These are phyloP conservation scores for Hippocampus kuda DNA, from an alignment of 2,797 vertebrate species.

Conservation along the genomic window DNA sequence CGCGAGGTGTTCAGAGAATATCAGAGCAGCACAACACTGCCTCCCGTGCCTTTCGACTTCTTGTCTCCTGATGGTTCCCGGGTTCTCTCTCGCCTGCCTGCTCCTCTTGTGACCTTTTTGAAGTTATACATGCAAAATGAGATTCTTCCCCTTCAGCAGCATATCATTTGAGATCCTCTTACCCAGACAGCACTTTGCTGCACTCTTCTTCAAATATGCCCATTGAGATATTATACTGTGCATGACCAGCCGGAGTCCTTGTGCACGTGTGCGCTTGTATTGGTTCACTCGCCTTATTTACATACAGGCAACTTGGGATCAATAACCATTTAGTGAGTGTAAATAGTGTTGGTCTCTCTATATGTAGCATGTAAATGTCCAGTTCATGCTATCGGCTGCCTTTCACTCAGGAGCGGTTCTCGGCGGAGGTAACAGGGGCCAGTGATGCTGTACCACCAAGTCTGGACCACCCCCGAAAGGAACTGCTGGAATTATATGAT, in stretches of 20 bases:
- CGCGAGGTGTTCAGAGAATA: slow-evolving; percentile 37
- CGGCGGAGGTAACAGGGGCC: not conserved
- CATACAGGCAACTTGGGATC: slow-evolving; percentile 13
- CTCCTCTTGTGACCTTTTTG: slow-evolving; percentile 65
- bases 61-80: slow-evolving; percentile 45
- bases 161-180: slow-evolving; percentile 52
- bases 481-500: no score
- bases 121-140: slow-evolving; percentile 68
- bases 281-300: slow-evolving; percentile 24
- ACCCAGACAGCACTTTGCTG: slow-evolving; percentile 46
- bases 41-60: slow-evolving; percentile 31
- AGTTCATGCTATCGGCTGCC: not conserved
- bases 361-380: not conserved
- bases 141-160: slow-evolving; percentile 57
- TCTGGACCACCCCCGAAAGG: no score
- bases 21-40: slow-evolving; percentile 21
- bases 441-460: not conserved
- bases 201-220: slow-evolving; percentile 40
- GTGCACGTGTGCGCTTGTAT: not conserved
- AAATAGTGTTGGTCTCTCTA: not conserved
- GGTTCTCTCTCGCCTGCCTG: slow-evolving; percentile 52
- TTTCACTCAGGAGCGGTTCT: not conserved
- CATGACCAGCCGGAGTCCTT: not conserved
- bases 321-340: not conserved
- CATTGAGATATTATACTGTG: slow-evolving; percentile 29